phyloP scores from a whole-genome alignment of 2,888 invertebrate genomes.

The Pyrocoelia pectoralis region DNA sequence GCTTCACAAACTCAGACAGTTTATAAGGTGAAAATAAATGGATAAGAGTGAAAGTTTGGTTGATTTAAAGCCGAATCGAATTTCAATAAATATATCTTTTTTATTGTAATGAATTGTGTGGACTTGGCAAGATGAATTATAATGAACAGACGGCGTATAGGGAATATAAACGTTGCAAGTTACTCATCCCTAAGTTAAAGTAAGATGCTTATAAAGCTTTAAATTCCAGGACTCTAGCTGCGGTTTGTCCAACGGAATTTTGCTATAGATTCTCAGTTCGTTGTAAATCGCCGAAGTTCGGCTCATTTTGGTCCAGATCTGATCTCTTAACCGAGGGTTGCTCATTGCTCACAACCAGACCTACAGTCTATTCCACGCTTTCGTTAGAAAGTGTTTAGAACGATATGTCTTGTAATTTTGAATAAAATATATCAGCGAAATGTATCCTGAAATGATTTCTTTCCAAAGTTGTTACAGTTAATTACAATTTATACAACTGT shows the following conservation, averaged over 20 bases:
- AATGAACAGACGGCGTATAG: slow-evolving; percentile 7
- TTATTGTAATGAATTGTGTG: slow-evolving; percentile 11
- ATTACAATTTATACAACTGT: background rate
- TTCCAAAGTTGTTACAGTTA: background rate
- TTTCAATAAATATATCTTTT: background rate
- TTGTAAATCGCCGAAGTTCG: slow-evolving; percentile 28
- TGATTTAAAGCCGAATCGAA: no score
- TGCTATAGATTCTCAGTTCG: slow-evolving; percentile 26
- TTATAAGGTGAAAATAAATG: background rate
- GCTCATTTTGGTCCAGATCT: slow-evolving; percentile 32
- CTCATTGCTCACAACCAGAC: slow-evolving; percentile 24
- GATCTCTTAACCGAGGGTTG: slow-evolving; percentile 29
- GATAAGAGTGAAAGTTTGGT: no score
- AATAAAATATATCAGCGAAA: background rate
- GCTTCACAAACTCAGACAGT: background rate
- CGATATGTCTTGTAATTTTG: background rate
- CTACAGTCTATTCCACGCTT: slow-evolving; percentile 22
- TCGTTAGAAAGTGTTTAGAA: slow-evolving; percentile 3
- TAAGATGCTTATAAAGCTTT: slow-evolving; percentile 14
- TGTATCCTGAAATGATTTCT: background rate
- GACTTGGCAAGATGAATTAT: slow-evolving; percentile 8
- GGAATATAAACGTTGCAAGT: slow-evolving; percentile 11
- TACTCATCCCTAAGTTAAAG: slow-evolving; percentile 8
- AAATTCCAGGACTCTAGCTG: slow-evolving; percentile 20
- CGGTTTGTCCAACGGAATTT: slow-evolving; percentile 23